phyloP scores from a whole-genome alignment of 2,888 invertebrate species.

The Stenodera caucasica region DNA sequence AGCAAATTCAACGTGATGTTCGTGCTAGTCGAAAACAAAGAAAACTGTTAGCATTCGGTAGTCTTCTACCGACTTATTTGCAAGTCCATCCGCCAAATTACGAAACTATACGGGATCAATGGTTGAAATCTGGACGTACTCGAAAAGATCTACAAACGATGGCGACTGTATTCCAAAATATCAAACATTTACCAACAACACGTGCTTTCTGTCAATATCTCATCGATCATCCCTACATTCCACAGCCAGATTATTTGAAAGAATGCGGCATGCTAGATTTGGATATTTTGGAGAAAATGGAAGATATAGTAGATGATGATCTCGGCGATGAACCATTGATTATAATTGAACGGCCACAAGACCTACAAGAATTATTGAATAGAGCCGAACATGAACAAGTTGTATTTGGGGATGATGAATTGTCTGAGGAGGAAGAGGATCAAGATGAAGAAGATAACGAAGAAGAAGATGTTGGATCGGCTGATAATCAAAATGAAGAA shows the following conservation, averaged over 20 bases:
- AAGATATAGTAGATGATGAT: background rate
- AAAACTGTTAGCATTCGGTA: constrained; percentile 60
- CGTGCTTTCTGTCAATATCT: constrained; percentile 60
- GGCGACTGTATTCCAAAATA: constrained; percentile 66
- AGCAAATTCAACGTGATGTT: constrained; percentile 58
- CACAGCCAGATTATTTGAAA: constrained; percentile 59
- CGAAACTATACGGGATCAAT: constrained; percentile 59
- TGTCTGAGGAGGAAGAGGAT: background rate
- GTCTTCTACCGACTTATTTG: constrained; percentile 57
- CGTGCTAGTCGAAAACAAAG: constrained; percentile 57
- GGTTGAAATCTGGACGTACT: constrained; percentile 61
- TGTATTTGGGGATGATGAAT: background rate
- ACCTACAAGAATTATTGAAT: background rate
- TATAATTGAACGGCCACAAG: background rate
- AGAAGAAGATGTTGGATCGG: too few relatives aligned
- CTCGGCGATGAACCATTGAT: background rate
- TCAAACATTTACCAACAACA: constrained; percentile 64
- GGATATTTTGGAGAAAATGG: background rate
- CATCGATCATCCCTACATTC: constrained; percentile 61
- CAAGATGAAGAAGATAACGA: background rate
- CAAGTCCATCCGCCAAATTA: constrained; percentile 57
- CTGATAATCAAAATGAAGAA: too few relatives aligned
- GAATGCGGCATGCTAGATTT: constrained; percentile 60
- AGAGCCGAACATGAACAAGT: background rate
- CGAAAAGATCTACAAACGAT: constrained; percentile 63